Percentiles rank a stretch among this genome's conserved stretches.
Evolutionary conservation across 2,888 invertebrate species (phyloP).

Genomic region (Nyleta sp.): DNA sequence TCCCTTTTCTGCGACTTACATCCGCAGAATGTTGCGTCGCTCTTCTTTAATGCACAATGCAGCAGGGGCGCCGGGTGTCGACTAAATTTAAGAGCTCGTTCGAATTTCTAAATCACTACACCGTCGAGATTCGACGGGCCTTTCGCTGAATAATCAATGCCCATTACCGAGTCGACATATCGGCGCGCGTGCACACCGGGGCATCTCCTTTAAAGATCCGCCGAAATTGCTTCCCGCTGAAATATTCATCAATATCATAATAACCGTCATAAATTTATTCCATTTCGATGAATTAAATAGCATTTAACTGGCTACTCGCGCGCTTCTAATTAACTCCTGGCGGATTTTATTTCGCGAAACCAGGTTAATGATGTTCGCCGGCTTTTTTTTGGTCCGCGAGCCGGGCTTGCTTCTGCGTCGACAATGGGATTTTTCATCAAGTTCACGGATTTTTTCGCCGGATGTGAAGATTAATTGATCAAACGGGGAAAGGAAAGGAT

Average conservation of each 20-base stretch:
- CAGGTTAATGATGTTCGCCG: constrained; percentile 26
- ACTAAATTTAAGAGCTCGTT: constrained; percentile 59
- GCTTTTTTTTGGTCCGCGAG: constrained; percentile 6
- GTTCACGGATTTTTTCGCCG: constrained; percentile 8
- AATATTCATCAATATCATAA: constrained; percentile 54
- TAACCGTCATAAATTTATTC: constrained; percentile 37
- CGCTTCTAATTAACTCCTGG: constrained; percentile 26
- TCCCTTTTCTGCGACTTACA: constrained; percentile 19
- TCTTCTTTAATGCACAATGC: constrained; percentile 49
- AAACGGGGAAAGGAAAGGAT: not conserved
- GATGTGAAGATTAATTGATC: constrained; percentile 13
- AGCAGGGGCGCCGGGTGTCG: constrained; percentile 38
- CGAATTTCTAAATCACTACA: constrained; percentile 54
- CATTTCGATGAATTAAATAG: constrained; percentile 36
- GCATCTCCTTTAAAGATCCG: constrained; percentile 46
- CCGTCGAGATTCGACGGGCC: constrained; percentile 51
- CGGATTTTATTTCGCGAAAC: constrained; percentile 7
- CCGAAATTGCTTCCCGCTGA: constrained; percentile 41
- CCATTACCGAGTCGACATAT: constrained; percentile 46
- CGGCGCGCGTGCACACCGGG: constrained; percentile 5
- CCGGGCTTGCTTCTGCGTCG: constrained; percentile 4
- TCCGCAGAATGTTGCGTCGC: constrained; percentile 25
- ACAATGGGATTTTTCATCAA: constrained; percentile 1
- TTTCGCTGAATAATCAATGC: constrained; percentile 58
- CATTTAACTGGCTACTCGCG: constrained; percentile 8